These are phyloP conservation scores for Prionailurus viverrinus DNA, from an alignment of 2,113 vertebrate genomes.

Conservation along the genomic window DNA sequence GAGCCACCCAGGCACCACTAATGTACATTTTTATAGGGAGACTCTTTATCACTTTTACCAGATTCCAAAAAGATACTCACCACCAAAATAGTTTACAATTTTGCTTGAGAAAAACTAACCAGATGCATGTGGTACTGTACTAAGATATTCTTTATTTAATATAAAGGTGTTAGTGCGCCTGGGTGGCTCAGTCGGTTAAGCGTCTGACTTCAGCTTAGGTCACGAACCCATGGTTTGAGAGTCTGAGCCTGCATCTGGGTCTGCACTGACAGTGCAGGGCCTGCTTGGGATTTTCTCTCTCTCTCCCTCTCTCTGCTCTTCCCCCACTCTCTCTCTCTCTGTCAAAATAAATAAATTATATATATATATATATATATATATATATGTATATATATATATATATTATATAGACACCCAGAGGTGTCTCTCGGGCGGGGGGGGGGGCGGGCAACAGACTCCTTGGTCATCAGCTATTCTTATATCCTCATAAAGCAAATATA, in stretches of 20 bases:
- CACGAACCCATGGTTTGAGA: neutral
- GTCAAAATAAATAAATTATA: neutral
- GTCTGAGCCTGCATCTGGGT: neutral
- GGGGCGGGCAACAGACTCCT: neutral
- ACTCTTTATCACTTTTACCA: neutral
- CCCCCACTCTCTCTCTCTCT: accelerated
- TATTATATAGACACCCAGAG: neutral
- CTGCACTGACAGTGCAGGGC: too few relatives aligned
- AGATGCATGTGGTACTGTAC: neutral
- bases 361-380: too few relatives aligned
- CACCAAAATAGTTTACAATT: neutral
- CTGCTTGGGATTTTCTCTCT: too few relatives aligned
- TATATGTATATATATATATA: too few relatives aligned
- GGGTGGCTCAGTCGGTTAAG: neutral
- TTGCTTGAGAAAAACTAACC: neutral
- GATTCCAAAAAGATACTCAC: neutral
- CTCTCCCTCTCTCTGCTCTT: neutral
- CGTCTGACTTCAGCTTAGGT: neutral
- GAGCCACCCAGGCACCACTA: too few relatives aligned
- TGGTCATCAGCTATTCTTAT: neutral
- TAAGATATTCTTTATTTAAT: neutral
- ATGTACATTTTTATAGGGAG: neutral
- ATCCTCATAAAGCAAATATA: neutral
- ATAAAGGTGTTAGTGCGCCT: neutral
- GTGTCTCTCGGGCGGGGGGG: neutral